Conservation (phyloP, 2,888 invertebrate species). For the Alsophila aescularia region DNA sequence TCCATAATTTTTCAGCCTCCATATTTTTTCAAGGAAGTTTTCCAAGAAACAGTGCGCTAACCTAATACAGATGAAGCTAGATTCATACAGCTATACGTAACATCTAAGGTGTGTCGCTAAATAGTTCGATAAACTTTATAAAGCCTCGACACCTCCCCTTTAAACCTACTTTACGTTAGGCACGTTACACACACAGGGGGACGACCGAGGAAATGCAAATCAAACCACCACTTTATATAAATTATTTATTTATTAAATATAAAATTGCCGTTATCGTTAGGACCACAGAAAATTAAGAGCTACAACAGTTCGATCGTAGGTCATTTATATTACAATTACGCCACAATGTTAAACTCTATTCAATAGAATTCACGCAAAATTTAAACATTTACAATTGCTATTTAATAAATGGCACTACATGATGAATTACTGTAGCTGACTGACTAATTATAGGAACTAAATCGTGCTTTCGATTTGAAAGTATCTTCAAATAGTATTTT, state of each 20-base stretch:
- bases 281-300: conserved; percentile 66
- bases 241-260: conserved; percentile 78
- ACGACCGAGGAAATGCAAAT: conserved; percentile 28
- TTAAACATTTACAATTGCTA: conserved; percentile 66
- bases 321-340: conserved; percentile 51
- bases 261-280: conserved; percentile 73
- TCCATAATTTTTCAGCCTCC: too few relatives aligned
- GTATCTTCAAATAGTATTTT: background rate
- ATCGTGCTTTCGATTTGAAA: background rate
- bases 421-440: conserved; percentile 32
- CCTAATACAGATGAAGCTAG: too few relatives aligned
- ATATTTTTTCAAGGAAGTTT: too few relatives aligned
- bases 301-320: conserved; percentile 65
- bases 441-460: conserved; percentile 18
- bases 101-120: conserved; percentile 6
- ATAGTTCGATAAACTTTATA: conserved; percentile 30
- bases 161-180: conserved; percentile 14
- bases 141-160: conserved; percentile 20
- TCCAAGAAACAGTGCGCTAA: too few relatives aligned
- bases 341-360: conserved; percentile 74
- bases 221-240: conserved; percentile 52
- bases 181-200: conserved; percentile 1
- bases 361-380: conserved; percentile 76
- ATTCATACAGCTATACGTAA: background rate
- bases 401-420: conserved; percentile 60